Evolutionary conservation across 1,140 invertebrate genomes (phyloP).

Genomic region (Zaprionus ghesquierei): DNA sequence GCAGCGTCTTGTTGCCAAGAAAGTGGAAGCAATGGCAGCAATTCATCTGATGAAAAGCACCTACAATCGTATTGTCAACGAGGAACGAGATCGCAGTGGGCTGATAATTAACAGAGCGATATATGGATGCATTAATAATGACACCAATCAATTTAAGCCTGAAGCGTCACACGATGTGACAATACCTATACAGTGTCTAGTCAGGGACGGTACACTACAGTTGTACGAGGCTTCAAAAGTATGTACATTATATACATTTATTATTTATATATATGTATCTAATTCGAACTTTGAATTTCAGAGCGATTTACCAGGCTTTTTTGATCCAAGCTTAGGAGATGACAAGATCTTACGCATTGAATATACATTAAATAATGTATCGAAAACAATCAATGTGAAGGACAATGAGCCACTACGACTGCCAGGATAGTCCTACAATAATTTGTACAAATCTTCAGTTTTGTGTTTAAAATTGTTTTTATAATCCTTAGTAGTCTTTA

Average conservation of each 20-base stretch:
- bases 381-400: slow-evolving; percentile 90
- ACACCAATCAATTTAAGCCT: slow-evolving; percentile 63
- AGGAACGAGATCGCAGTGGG: slow-evolving; percentile 91
- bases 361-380: slow-evolving; percentile 92
- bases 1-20: slow-evolving; percentile 89
- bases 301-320: slow-evolving; percentile 98
- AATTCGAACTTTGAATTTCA: slow-evolving; percentile 82
- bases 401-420: slow-evolving; percentile 91
- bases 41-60: slow-evolving; percentile 94
- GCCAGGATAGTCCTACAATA: slow-evolving; percentile 83
- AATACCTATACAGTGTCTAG: slow-evolving; percentile 95
- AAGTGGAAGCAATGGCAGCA: slow-evolving; percentile 92
- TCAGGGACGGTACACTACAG: slow-evolving; percentile 94
- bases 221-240: slow-evolving; percentile 95
- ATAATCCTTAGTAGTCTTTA: slow-evolving; percentile 49
- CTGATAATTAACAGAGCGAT: slow-evolving; percentile 93
- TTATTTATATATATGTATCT: neutral
- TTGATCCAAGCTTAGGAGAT: slow-evolving; percentile 97
- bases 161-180: slow-evolving; percentile 93
- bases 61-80: slow-evolving; percentile 88
- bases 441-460: slow-evolving; percentile 72
- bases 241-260: slow-evolving; percentile 19
- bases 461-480: slow-evolving; percentile 70
- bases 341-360: slow-evolving; percentile 94
- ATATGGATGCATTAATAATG: slow-evolving; percentile 88